These are phyloP conservation scores for Drosophila willistoni DNA, from an alignment of 1,140 invertebrate species.

Conservation along the genomic window DNA sequence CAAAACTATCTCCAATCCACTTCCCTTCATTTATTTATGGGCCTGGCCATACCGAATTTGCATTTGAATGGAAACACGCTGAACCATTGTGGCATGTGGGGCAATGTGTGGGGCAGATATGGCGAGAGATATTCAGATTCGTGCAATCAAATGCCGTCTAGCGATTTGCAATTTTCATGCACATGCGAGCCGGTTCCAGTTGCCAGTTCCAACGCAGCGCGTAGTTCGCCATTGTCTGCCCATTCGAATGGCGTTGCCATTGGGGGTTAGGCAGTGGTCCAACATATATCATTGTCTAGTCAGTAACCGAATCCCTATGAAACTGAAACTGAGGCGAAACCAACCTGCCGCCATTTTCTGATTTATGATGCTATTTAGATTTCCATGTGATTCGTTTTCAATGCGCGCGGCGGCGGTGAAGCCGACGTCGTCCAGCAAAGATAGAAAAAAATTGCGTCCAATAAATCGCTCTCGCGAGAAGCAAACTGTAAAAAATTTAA, in stretches of 20 bases:
- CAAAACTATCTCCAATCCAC: constrained; percentile 69
- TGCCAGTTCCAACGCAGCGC: constrained; percentile 40
- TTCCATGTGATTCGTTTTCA: constrained; percentile 80
- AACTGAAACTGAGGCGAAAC: constrained; percentile 52
- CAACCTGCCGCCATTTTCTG: constrained; percentile 80
- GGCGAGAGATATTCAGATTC: constrained; percentile 18
- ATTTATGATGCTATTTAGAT: constrained; percentile 82
- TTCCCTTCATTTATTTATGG: constrained; percentile 74
- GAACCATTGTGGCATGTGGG: constrained; percentile 49
- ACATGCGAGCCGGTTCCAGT: constrained; percentile 58
- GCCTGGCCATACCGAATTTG: constrained; percentile 51
- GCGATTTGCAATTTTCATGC: constrained; percentile 80
- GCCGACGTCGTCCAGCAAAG: constrained; percentile 50
- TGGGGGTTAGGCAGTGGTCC: constrained; percentile 14
- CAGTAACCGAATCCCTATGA: constrained; percentile 27
- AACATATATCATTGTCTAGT: constrained; percentile 78
- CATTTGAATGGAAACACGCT: constrained; percentile 67
- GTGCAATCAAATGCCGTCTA: constrained; percentile 78
- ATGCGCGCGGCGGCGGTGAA: constrained; percentile 61
- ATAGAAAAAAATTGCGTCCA: constrained; percentile 75
- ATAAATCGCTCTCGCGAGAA: constrained; percentile 68
- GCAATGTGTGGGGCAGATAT: neutral
- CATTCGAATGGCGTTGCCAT: neutral
- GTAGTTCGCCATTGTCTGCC: constrained; percentile 58
- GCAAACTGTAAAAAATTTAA: constrained; percentile 18